These are phyloP conservation scores for Australoheros scitulus DNA, from an alignment of 2,113 vertebrate genomes.

Conservation along the genomic window DNA sequence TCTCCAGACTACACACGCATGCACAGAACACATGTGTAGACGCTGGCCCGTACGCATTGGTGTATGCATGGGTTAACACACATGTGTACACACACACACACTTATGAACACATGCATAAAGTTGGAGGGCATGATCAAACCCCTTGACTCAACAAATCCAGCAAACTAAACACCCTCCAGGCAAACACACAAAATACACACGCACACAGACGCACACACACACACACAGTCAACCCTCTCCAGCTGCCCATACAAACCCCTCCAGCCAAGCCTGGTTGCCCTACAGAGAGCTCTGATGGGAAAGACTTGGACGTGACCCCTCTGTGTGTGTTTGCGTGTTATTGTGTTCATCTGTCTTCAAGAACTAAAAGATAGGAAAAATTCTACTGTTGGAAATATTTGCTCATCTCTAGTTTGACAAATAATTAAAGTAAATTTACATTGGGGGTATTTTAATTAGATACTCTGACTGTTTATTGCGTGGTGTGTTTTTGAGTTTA, in stretches of 20 bases:
- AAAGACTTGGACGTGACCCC: constrained; percentile 27
- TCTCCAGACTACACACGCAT: constrained; percentile 23
- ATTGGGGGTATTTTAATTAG: not conserved
- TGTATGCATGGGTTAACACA: constrained; percentile 26
- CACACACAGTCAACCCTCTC: constrained; percentile 6
- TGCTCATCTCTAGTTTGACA: not conserved
- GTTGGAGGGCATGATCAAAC: constrained; percentile 38
- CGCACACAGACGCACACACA: not conserved
- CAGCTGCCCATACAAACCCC: constrained; percentile 45
- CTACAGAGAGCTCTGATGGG: constrained; percentile 10
- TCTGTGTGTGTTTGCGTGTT: not conserved
- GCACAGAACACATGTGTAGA: constrained; percentile 20
- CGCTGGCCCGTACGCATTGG: constrained; percentile 9
- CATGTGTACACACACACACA: constrained; percentile 9
- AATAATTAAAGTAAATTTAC: not conserved
- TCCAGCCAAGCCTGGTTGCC: constrained; percentile 16
- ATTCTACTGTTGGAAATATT: not conserved
- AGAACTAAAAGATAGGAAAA: not conserved
- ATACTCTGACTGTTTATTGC: not conserved
- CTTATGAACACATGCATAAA: not conserved
- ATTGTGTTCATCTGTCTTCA: constrained; percentile 7
- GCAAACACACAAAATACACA: constrained; percentile 19
- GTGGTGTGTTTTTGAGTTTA: constrained; percentile 25
- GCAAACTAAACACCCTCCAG: constrained; percentile 55
- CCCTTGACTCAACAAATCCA: constrained; percentile 64